These are phyloP conservation scores for Drosophila bocki DNA, from an alignment of 1,140 invertebrate species.

Conservation along the genomic window DNA sequence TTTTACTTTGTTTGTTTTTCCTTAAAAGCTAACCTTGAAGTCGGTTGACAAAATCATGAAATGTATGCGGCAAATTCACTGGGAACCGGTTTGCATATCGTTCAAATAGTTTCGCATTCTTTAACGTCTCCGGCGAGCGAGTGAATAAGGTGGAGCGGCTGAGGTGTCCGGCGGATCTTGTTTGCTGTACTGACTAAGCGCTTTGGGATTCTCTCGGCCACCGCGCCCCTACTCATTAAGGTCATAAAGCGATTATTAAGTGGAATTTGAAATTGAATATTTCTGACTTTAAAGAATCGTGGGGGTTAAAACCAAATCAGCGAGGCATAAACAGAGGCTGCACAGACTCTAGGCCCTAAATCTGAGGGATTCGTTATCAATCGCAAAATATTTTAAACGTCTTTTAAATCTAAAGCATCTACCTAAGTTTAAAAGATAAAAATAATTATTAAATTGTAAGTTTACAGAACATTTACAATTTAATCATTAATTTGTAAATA, in stretches of 20 bases:
- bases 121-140: slow-evolving; percentile 12
- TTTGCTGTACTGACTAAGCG: slow-evolving; percentile 26
- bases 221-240: slow-evolving; percentile 9
- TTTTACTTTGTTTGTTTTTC: slow-evolving; percentile 22
- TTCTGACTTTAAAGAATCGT: not conserved
- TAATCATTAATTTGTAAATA: not conserved
- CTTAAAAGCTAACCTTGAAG: slow-evolving; percentile 65
- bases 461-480: no score
- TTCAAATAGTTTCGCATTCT: slow-evolving; percentile 41
- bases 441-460: no score
- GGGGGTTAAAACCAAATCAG: no score
- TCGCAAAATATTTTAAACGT: no score
- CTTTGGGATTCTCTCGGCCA: slow-evolving; percentile 1
- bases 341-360: not conserved
- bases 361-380: no score
- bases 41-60: slow-evolving; percentile 43
- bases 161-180: slow-evolving; percentile 2
- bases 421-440: no score
- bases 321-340: no score
- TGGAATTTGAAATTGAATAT: slow-evolving; percentile 14
- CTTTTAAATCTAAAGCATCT: no score
- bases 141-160: slow-evolving; percentile 7
- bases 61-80: slow-evolving; percentile 26
- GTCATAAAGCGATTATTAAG: slow-evolving; percentile 23
- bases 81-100: slow-evolving; percentile 54